A percentile compares a stretch with the other conserved stretches of the same genome.
Conservation (phyloP, 2,888 invertebrate species). For the Andrena chrysosceles region DNA sequence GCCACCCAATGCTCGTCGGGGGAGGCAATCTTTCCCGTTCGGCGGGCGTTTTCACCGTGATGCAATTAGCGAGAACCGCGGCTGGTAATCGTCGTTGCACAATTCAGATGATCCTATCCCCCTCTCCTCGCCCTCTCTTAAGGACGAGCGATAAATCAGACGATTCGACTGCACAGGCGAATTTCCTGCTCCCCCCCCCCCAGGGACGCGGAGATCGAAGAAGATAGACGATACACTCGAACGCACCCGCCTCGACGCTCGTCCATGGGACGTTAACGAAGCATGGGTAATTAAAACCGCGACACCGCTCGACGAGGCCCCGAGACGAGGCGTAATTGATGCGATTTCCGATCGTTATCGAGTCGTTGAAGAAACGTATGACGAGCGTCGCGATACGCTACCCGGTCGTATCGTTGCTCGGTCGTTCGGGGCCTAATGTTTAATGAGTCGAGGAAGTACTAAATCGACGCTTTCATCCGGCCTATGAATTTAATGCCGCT, state of each 20-base stretch:
- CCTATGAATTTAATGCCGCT: neutral
- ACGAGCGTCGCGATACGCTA: neutral
- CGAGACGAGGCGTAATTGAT: constrained; percentile 22
- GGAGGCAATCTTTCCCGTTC: constrained; percentile 47
- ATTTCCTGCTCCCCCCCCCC: neutral
- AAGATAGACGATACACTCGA: constrained; percentile 1
- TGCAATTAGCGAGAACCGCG: constrained; percentile 69
- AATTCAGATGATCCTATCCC: constrained; percentile 65
- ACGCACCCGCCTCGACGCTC: constrained; percentile 4
- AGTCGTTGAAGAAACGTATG: neutral
- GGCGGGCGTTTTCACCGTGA: constrained; percentile 51
- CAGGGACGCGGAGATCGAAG: neutral
- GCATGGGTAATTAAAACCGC: constrained; percentile 25
- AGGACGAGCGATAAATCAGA: constrained; percentile 21
- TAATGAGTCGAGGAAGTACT: constrained; percentile 1
- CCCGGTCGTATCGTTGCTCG: neutral
- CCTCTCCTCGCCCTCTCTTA: neutral
- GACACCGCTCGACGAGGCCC: neutral
- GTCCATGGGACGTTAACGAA: neutral
- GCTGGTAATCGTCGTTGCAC: constrained; percentile 62
- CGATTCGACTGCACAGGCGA: neutral
- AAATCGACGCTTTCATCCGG: neutral
- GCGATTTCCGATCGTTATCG: constrained; percentile 32
- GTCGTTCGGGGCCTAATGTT: neutral
- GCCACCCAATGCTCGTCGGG: neutral